These are phyloP conservation scores for Sebastes fasciatus DNA, from an alignment of 2,113 vertebrate genomes.

Conservation along the genomic window DNA sequence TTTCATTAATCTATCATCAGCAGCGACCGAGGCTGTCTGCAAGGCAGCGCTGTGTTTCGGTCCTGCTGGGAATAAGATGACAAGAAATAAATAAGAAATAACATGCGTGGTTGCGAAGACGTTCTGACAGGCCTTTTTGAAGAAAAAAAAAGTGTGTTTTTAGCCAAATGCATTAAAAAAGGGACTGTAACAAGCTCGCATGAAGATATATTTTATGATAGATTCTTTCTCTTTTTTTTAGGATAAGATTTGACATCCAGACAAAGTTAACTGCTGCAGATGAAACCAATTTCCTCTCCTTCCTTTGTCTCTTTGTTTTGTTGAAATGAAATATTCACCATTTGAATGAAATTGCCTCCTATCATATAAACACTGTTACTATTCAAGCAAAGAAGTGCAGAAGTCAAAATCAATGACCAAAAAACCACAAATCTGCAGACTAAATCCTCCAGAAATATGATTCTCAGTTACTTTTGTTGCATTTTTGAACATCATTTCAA, in stretches of 20 bases:
- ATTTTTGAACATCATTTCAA: conserved; percentile 31
- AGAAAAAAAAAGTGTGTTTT: not conserved
- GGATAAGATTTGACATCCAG: conserved; percentile 11
- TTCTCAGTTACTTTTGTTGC: conserved; percentile 29
- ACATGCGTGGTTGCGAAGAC: conserved; percentile 38
- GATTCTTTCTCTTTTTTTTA: not conserved
- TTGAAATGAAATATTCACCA: conserved; percentile 17
- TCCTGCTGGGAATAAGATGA: conserved; percentile 49
- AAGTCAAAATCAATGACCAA: not conserved
- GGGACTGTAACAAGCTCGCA: not conserved
- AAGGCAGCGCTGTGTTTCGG: conserved; percentile 52
- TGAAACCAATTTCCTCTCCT: conserved; percentile 15
- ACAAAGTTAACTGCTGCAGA: conserved; percentile 23
- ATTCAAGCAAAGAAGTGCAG: not conserved
- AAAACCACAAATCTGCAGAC: not conserved
- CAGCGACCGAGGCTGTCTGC: conserved; percentile 63
- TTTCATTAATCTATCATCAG: conserved; percentile 83
- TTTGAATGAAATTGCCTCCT: not conserved
- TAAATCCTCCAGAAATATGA: not conserved
- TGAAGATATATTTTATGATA: conserved; percentile 13
- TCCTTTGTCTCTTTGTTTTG: conserved; percentile 27
- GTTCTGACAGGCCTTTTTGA: conserved; percentile 13
- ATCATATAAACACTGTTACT: not conserved
- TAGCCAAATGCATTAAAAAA: conserved; percentile 19
- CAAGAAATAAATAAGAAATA: conserved; percentile 40